Conservation (phyloP, 2,113 vertebrate species). For the Phocoena sinus region DNA sequence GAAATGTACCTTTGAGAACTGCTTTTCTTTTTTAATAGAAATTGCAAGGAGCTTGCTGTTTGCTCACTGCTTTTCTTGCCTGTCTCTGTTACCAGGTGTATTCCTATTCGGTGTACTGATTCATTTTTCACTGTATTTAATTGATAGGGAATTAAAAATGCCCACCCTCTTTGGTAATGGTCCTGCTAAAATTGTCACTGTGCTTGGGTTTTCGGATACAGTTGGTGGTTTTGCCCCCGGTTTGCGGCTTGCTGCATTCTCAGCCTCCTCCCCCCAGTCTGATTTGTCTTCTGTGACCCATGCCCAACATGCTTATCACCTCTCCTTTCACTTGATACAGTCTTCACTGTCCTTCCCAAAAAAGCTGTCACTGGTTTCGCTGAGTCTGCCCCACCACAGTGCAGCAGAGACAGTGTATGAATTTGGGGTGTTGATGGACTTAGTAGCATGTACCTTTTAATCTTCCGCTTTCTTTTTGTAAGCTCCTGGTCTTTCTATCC, state of each 20-base stretch:
- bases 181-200: background rate
- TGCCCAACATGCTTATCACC: rapidly evolving
- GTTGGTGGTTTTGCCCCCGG: background rate
- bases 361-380: background rate
- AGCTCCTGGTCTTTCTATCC: background rate
- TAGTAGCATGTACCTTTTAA: background rate
- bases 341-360: background rate
- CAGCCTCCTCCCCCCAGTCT: rapidly evolving
- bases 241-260: rapidly evolving
- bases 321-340: background rate
- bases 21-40: background rate
- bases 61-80: background rate
- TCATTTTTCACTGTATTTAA: background rate
- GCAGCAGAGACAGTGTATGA: background rate
- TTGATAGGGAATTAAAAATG: background rate
- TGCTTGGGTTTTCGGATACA: background rate
- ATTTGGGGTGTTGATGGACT: background rate
- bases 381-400: background rate
- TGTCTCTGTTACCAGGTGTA: background rate
- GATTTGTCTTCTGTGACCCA: rapidly evolving
- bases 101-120: background rate
- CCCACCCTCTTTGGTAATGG: background rate
- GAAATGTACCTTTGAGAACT: background rate
- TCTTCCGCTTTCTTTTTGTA: background rate
- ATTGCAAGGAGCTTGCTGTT: background rate